phyloP scores from a whole-genome alignment of 2,113 vertebrate species.

The Hirundichthys speculiger region DNA sequence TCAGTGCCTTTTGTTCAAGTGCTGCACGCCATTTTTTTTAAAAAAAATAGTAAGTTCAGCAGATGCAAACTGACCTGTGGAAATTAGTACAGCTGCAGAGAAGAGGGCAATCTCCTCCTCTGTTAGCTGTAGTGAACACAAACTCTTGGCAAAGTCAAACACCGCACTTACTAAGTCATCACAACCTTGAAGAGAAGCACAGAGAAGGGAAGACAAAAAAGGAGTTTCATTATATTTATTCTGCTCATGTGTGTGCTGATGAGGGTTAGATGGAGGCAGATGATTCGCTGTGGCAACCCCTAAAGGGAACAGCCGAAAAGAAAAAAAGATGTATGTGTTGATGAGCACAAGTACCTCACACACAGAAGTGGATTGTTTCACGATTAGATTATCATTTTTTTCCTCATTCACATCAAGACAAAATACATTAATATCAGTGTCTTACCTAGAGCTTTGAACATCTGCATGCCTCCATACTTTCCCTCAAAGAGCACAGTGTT shows the following conservation, averaged over 20 bases:
- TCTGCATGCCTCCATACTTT: constrained; percentile 99
- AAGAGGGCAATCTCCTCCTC: constrained; percentile 99
- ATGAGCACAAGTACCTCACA: constrained; percentile 14
- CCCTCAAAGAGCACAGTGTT: constrained; percentile 99
- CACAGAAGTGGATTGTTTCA: neutral
- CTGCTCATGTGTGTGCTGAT: constrained; percentile 23
- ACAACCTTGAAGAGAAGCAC: constrained; percentile 83
- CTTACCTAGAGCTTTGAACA: constrained; percentile 98
- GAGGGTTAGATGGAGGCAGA: too few relatives aligned
- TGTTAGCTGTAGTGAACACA: constrained; percentile 96
- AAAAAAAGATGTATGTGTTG: constrained; percentile 23
- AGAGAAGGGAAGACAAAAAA: constrained; percentile 28
- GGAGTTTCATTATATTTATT: constrained; percentile 15
- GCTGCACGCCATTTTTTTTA: neutral
- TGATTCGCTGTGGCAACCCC: too few relatives aligned
- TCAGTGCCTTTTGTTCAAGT: neutral
- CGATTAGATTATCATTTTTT: neutral
- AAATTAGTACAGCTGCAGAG: constrained; percentile 97
- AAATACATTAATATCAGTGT: neutral
- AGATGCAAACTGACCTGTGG: constrained; percentile 86
- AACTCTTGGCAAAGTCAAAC: constrained; percentile 98
- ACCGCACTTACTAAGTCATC: constrained; percentile 97
- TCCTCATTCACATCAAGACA: neutral
- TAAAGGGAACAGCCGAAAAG: too few relatives aligned
- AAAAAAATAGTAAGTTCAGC: constrained; percentile 2